Evolutionary conservation across 2,113 vertebrate species (phyloP).

Genomic region (Alouatta palliata): DNA sequence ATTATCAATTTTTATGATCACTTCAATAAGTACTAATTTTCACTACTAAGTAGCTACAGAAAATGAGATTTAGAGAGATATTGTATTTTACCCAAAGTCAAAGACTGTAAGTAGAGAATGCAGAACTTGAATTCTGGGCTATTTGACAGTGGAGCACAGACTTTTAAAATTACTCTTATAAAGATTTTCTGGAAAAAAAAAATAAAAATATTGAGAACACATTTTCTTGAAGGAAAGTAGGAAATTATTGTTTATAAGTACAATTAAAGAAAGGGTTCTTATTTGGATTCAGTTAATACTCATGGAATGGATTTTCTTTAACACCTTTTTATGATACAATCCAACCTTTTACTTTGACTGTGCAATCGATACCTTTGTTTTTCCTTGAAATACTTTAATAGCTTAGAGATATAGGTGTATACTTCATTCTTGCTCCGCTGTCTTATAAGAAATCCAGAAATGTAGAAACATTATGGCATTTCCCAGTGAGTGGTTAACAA

Average conservation of each 20-base stretch:
- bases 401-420: neutral
- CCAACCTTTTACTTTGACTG: neutral
- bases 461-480: neutral
- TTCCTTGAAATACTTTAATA: neutral
- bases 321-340: neutral
- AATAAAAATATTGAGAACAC: neutral
- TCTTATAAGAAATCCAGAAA: neutral
- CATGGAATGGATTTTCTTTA: neutral
- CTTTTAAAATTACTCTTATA: neutral
- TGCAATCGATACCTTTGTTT: conserved; percentile 6
- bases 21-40: neutral
- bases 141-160: neutral
- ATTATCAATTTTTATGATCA: neutral
- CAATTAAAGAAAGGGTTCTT: neutral
- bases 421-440: neutral
- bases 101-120: neutral
- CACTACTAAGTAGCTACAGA: neutral
- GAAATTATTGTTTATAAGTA: conserved; percentile 1
- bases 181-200: neutral
- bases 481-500: neutral
- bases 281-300: neutral
- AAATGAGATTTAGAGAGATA: neutral
- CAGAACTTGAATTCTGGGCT: conserved; percentile 11
- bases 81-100: neutral
- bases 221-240: neutral